Conservation (phyloP, 2,888 invertebrate species). For the Mythimna vitellina region DNA sequence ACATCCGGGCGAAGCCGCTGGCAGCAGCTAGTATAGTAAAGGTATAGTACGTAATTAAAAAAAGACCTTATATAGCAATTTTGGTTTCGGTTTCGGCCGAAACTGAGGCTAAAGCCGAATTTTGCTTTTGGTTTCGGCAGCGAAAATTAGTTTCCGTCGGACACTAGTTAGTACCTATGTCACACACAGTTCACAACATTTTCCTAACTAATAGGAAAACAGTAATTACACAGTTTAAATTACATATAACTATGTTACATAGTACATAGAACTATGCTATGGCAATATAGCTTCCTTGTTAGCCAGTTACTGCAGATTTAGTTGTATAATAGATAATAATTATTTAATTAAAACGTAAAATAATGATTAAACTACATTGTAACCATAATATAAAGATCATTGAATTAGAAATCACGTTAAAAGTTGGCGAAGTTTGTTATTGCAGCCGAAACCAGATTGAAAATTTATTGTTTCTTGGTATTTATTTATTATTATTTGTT, state of each 20-base stretch:
- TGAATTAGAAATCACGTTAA: background rate
- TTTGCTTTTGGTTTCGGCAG: no score
- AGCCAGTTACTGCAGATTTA: background rate
- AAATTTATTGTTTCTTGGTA: background rate
- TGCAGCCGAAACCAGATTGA: background rate
- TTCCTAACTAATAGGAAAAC: constrained; percentile 1
- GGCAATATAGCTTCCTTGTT: constrained; percentile 15
- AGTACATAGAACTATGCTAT: background rate
- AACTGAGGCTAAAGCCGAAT: no score
- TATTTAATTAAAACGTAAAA: background rate
- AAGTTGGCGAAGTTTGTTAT: background rate
- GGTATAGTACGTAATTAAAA: no score
- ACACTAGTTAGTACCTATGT: no score
- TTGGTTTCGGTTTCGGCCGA: no score
- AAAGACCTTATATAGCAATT: no score
- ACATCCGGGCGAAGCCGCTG: no score
- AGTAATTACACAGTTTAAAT: constrained; percentile 1
- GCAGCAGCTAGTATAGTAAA: no score
- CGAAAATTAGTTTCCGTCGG: no score
- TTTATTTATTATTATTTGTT: no score
- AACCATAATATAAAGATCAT: background rate
- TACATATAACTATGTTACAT: constrained; percentile 5
- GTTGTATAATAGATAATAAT: background rate
- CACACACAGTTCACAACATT: background rate
- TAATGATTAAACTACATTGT: background rate